Conservation (phyloP, 2,888 invertebrate genomes). For the Cepaea hortensis region DNA sequence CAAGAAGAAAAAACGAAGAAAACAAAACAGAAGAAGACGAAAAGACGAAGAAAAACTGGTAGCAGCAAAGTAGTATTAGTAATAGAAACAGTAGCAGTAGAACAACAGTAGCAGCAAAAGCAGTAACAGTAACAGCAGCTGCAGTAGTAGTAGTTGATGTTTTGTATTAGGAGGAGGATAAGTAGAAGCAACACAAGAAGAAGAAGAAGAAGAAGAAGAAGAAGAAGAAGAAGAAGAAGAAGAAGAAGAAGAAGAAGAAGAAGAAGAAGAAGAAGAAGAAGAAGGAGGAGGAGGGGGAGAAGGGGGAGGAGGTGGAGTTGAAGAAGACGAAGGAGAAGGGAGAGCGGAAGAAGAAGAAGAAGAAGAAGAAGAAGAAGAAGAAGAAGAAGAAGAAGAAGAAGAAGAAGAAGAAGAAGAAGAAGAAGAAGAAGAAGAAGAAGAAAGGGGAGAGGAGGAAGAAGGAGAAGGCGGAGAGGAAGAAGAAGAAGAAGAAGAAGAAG, state of each 20-base stretch:
- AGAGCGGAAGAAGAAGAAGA: background rate
- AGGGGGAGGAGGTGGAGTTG: no score
- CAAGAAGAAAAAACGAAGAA: no score
- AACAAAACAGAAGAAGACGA: no score
- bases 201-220: no score
- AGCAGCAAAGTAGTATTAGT: no score
- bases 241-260: background rate
- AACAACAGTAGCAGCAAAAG: background rate
- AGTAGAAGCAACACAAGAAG: no score
- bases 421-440: slow-evolving; percentile 8
- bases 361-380: background rate
- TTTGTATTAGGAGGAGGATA: background rate
- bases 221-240: no score
- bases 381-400: background rate
- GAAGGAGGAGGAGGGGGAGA: background rate
- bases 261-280: background rate
- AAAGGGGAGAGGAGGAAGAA: background rate
- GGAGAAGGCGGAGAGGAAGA: slow-evolving; percentile 4
- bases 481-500: slow-evolving; percentile 11
- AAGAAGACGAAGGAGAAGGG: no score
- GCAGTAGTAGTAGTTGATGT: background rate
- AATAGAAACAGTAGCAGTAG: slow-evolving; percentile 5
- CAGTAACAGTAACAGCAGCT: no score
- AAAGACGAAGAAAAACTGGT: background rate
- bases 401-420: background rate